Evolutionary conservation across 1,140 invertebrate species (phyloP), one percentile per base, ranked within the genome.

Genomic region (Colletes latitarsis): DNA sequence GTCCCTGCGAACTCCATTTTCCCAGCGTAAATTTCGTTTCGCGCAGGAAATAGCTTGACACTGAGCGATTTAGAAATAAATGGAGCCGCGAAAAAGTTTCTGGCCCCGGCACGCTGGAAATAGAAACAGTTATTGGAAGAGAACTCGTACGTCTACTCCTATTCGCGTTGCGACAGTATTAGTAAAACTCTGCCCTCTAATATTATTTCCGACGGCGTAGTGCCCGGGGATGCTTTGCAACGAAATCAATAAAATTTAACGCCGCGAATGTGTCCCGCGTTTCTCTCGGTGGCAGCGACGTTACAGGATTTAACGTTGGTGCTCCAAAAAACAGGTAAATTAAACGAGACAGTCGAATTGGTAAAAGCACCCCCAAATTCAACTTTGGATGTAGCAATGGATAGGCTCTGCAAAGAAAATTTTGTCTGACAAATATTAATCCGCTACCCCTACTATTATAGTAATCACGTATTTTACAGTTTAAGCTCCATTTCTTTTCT

Each of bases 61-160:
- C 60, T 66, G 77, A 72, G 19, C 77, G 58, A 79, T 79, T 79
- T 73, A 64, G 70, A 79, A 73, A 79, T 79, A 79, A 79, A 79
- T 49, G 60, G 60, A 79, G 19, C 43, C 52, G 77, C 69, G 77
- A 64, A 57, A 73, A 79, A 73, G 69, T 71, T 71, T 21, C 19
- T 49, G n/a, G 43, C 17, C 19, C 17, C 15, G 14, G 8, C 43
- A n/a, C 10, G 46, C 60, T 78, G 8, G 58, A 55, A 64, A 78
- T 64, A 72, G 68, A 77, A 62, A 77, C 30, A 52, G 43, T 70
- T 62, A 70, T 62, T 52, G 67, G 57, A 71, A 39, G 39, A 58
- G 41, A 68, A 14, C 63, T 15, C 8, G 58, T 14, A 17, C 52
- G 30, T 43, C 39, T 46, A 67, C 19, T 0, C 63, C 62, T 10